Percentiles rank a stretch among this genome's conserved stretches.
These are phyloP conservation scores for Drosophila setosimentum DNA, from an alignment of 2,888 invertebrate species.

Conservation along the genomic window DNA sequence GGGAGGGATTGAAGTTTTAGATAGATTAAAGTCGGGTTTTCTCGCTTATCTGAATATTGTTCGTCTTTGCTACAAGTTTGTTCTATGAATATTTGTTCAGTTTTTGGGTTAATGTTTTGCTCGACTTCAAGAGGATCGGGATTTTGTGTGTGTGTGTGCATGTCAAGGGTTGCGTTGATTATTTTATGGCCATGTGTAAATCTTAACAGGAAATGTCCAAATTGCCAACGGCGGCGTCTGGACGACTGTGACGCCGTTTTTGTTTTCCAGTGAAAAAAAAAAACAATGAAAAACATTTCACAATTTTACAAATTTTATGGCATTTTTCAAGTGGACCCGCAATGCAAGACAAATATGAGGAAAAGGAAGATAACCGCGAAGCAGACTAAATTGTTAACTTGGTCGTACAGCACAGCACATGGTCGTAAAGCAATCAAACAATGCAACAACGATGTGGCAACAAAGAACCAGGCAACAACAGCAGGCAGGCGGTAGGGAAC, in stretches of 20 bases:
- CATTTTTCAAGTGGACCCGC: conserved; percentile 54
- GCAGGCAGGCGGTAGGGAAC: conserved; percentile 1
- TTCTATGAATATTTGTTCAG: not conserved
- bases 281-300: conserved; percentile 46
- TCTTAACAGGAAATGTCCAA: conserved; percentile 69
- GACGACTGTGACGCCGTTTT: conserved; percentile 20
- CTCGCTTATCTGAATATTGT: not conserved
- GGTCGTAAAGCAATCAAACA: conserved; percentile 71
- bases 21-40: not conserved
- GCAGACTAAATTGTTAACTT: conserved; percentile 63
- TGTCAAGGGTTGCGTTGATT: conserved; percentile 79
- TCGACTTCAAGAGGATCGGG: conserved; percentile 47
- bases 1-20: not conserved
- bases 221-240: conserved; percentile 34
- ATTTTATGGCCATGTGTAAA: conserved; percentile 80
- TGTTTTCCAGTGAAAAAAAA: conserved; percentile 51
- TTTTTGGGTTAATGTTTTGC: conserved; percentile 12
- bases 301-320: conserved; percentile 56
- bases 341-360: conserved; percentile 11
- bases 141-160: conserved; percentile 35
- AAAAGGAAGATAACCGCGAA: conserved; percentile 7
- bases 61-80: not conserved
- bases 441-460: conserved; percentile 23
- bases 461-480: conserved; percentile 14
- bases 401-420: conserved; percentile 59